Conservation (phyloP, 2,888 invertebrate species). For the Anorthoa munda region DNA sequence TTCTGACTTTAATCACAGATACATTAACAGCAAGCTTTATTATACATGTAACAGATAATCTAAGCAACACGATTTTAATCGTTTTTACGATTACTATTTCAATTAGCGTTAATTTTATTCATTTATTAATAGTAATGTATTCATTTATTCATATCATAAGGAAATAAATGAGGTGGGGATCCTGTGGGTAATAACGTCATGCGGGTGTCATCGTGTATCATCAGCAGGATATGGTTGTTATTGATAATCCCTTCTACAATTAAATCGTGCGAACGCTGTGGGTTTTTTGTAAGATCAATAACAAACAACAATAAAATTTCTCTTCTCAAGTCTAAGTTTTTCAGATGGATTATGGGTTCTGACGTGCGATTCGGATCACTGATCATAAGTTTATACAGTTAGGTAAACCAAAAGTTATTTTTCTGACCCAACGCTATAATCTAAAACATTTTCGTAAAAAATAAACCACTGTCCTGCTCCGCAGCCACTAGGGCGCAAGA, state of each 20-base stretch:
- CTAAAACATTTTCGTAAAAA: too few species aligned
- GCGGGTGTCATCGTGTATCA: constrained; percentile 30
- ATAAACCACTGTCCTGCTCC: too few species aligned
- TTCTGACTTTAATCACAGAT: background rate
- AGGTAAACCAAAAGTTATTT: background rate
- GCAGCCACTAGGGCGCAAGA: too few species aligned
- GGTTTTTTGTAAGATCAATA: constrained; percentile 14
- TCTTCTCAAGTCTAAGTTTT: constrained; percentile 15
- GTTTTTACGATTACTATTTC: constrained; percentile 31
- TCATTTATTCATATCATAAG: constrained; percentile 53
- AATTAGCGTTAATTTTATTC: constrained; percentile 57
- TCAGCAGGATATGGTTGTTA: constrained; percentile 30
- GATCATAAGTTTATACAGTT: background rate
- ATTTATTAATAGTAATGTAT: constrained; percentile 34
- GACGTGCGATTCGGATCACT: background rate
- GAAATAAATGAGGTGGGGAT: constrained; percentile 44
- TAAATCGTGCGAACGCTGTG: constrained; percentile 8
- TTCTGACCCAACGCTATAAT: background rate
- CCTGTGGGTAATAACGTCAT: constrained; percentile 31
- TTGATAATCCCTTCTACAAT: constrained; percentile 30
- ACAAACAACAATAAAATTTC: constrained; percentile 14
- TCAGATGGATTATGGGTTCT: background rate
- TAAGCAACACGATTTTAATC: constrained; percentile 9
- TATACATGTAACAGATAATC: constrained; percentile 29
- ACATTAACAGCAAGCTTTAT: constrained; percentile 18